Base-by-base conservation (phyloP, 2,797 vertebrate genomes). In the Danio kyathit region DNA sequence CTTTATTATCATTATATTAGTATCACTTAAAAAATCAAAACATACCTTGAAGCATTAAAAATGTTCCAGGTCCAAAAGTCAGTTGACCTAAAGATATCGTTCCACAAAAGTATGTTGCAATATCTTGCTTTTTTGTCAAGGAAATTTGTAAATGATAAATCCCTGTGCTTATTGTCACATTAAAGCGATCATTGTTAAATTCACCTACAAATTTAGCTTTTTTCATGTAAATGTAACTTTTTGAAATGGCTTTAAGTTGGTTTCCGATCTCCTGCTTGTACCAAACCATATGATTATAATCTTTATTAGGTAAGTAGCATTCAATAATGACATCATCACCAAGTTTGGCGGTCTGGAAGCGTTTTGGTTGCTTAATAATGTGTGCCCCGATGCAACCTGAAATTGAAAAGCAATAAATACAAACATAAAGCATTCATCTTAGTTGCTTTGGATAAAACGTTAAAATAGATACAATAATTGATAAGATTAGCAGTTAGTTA, bases 211-310 rank as follows among this genome's bases (percentile, higher is more conserved):
- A 81, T 16, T 21, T 43, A n/a, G 49, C 41, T 0, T 40, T 41
- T 1, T 16, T 9, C 8, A 48, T 40, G 46, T 71, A 74, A 56
- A 64, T 76, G 43, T 71, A 73, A 9, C 10, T 7, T 49, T 59
- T 49, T 64, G 48, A 67, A 41, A 76, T 46, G 10, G 19, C 5
- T 17, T 76, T 54, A 61, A 74, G 64, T n/a, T 44, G 54, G 64
- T 8, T 76, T 16, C 64, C 80, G 0, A 82, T 51, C 19, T 44
- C 73, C 40, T 82, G 80, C 73, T 76, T 82, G 56, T 82, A 82
- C 80, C 80, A 76, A 17, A 46, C 7, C 65, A 82, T 76, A 41
- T 43, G 61, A 40, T 76, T 82, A 44, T 17, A 76, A 29, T 82
- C 80, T 17, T 8, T 56, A 1, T 63, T 63, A 3, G 73, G 80